Conservation (phyloP, 2,888 invertebrate species). For the Thera obeliscata region DNA sequence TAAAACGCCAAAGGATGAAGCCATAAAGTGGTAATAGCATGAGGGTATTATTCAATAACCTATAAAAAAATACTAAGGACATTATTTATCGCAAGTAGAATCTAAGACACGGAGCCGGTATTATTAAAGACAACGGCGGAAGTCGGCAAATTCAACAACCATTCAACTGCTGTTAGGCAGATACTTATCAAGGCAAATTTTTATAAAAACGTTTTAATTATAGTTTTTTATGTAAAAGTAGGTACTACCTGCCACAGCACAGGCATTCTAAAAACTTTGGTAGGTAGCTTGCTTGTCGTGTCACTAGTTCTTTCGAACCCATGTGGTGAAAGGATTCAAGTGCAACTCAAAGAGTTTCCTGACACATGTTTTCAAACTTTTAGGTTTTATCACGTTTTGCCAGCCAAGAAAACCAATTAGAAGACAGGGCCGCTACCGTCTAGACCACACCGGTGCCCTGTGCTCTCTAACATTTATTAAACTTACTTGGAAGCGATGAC, state of each 20-base stretch:
- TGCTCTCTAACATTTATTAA: neutral
- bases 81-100: slow-evolving; percentile 31
- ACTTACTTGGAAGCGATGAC: slow-evolving; percentile 91
- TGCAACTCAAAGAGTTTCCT: no score
- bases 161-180: neutral
- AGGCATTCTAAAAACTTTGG: no score
- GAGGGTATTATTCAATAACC: slow-evolving; percentile 5
- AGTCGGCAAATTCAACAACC: slow-evolving; percentile 24
- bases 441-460: no score
- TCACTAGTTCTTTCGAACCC: no score
- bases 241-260: no score
- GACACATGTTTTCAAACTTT: no score
- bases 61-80: slow-evolving; percentile 5
- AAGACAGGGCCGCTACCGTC: no score
- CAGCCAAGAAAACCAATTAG: no score
- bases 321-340: no score
- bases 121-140: slow-evolving; percentile 28
- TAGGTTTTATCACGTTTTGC: no score
- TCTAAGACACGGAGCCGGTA: slow-evolving; percentile 23
- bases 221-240: no score
- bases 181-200: neutral
- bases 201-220: neutral
- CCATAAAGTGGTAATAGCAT: neutral
- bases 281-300: no score
- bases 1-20: slow-evolving; percentile 1